Percentiles rank a stretch among this genome's conserved stretches.
Conservation (phyloP, 2,113 vertebrate species). For the Campylomormyrus tamandua region DNA sequence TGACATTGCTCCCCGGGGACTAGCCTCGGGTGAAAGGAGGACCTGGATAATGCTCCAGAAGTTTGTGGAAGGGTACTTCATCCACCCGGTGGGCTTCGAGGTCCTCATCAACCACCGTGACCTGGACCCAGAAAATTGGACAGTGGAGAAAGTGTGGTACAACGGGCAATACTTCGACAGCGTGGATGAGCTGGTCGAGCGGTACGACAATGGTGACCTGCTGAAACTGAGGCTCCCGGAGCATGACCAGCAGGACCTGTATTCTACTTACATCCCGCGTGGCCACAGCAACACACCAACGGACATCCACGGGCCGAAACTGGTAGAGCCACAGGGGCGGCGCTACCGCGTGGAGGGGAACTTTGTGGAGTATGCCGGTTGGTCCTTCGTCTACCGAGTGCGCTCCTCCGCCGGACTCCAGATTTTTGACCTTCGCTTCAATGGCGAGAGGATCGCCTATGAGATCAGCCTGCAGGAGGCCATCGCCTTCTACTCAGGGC, state of each 20-base stretch:
- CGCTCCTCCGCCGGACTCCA: conserved; percentile 76
- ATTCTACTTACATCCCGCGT: conserved; percentile 69
- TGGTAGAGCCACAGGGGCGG: conserved; percentile 68
- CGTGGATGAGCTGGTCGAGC: conserved; percentile 59
- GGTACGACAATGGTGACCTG: conserved; percentile 56
- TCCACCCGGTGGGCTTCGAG: conserved; percentile 83
- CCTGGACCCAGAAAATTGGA: conserved; percentile 62
- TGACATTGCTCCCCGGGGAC: conserved; percentile 70
- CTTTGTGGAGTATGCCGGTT: conserved; percentile 71
- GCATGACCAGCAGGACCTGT: conserved; percentile 46
- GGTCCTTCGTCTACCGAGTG: conserved; percentile 78
- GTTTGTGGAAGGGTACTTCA: conserved; percentile 71
- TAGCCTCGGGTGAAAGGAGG: conserved; percentile 69
- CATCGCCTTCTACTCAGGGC: conserved; percentile 74
- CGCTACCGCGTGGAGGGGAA: conserved; percentile 66
- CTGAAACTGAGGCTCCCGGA: conserved; percentile 43
- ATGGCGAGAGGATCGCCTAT: conserved; percentile 73
- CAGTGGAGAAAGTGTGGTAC: conserved; percentile 73
- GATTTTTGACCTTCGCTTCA: conserved; percentile 75
- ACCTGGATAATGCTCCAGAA: conserved; percentile 79
- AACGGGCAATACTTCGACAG: conserved; percentile 70
- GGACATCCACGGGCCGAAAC: conserved; percentile 55
- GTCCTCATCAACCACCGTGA: conserved; percentile 72
- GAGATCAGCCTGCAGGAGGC: conserved; percentile 87
- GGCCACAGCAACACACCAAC: conserved; percentile 56